Conservation (phyloP, 2,888 invertebrate genomes). For the Pogonocherus hispidulus region DNA sequence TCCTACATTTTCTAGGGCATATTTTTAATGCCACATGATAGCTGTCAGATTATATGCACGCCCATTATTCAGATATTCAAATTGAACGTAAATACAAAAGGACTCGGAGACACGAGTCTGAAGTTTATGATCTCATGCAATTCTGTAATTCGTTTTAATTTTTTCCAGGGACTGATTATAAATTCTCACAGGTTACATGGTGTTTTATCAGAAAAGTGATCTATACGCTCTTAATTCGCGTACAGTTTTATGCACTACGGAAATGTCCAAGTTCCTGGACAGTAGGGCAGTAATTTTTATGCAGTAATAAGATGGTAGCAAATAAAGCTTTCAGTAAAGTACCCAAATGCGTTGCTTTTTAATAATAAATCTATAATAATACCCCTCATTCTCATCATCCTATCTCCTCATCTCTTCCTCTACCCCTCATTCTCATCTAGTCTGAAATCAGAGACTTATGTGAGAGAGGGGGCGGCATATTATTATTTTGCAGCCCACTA, state of each 20-base stretch:
- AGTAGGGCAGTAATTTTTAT: no score
- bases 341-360: no score
- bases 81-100: background rate
- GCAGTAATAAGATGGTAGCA: no score
- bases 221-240: background rate
- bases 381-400: no score
- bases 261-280: no score
- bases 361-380: no score
- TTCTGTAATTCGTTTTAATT: constrained; percentile 18
- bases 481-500: no score
- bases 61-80: constrained; percentile 16
- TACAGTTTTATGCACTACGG: background rate
- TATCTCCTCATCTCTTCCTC: no score
- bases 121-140: constrained; percentile 19
- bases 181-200: background rate
- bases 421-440: no score
- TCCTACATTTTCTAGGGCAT: background rate
- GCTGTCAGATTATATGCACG: constrained; percentile 12
- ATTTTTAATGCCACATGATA: constrained; percentile 3
- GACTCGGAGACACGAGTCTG: background rate
- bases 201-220: background rate
- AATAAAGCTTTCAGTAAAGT: no score
- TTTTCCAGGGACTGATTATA: constrained; percentile 1
- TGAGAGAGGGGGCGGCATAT: no score
- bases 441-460: no score